Conservation (phyloP, 1,140 invertebrate species). For the Pentalonia nigronervosa region DNA sequence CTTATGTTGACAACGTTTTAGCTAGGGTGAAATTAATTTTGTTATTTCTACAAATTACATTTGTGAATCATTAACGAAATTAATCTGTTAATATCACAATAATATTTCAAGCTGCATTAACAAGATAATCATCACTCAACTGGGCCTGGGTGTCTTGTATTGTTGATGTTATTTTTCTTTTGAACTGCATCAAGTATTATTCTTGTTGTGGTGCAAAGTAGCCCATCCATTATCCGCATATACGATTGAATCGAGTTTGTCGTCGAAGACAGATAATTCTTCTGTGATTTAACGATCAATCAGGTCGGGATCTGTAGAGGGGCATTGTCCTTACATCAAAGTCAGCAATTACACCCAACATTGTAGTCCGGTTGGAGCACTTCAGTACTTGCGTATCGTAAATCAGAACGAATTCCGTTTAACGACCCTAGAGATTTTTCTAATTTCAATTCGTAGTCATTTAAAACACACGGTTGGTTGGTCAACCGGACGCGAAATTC, state of each 20-base stretch:
- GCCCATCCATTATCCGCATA: background rate
- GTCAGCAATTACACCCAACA: background rate
- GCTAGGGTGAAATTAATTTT: too few relatives aligned
- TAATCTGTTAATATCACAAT: background rate
- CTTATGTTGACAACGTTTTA: too few relatives aligned
- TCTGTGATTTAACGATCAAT: constrained; percentile 4
- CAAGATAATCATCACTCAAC: background rate
- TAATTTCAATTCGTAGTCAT: background rate
- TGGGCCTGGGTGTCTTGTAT: background rate
- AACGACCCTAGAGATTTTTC: background rate
- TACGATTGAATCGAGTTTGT: constrained; percentile 7
- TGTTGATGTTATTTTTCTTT: background rate
- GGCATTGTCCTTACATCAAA: background rate
- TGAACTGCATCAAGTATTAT: background rate
- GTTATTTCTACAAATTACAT: too few relatives aligned
- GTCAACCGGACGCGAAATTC: background rate
- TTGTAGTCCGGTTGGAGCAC: background rate
- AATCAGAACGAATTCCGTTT: background rate
- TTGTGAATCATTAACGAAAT: background rate
- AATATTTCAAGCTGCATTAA: background rate
- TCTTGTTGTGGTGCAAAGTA: background rate
- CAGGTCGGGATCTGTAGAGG: background rate
- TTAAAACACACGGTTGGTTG: constrained; percentile 14
- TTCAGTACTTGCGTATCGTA: background rate
- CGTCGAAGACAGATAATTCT: background rate